Conservation (phyloP, 2,113 vertebrate species). For the Nyctibius bracteatus region DNA sequence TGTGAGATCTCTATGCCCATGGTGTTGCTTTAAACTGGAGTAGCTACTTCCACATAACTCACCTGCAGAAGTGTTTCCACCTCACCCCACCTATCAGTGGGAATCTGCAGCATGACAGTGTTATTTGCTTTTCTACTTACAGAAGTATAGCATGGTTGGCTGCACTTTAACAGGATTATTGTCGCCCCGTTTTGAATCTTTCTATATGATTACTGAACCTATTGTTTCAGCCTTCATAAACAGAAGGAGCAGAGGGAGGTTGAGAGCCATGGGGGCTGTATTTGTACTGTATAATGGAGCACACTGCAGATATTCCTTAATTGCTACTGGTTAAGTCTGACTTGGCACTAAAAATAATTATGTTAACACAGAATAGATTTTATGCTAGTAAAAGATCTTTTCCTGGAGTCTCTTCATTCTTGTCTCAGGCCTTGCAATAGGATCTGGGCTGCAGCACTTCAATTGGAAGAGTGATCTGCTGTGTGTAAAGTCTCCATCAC, state of each 20-base stretch:
- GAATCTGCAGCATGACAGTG: neutral
- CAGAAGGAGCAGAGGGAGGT: neutral
- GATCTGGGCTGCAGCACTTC: neutral
- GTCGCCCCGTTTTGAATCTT: neutral
- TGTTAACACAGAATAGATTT: neutral
- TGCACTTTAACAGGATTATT: neutral
- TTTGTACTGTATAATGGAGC: neutral
- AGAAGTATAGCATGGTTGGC: neutral
- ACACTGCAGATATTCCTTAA: neutral
- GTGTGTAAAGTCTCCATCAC: neutral
- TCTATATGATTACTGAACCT: fast-evolving
- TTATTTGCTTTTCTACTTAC: neutral
- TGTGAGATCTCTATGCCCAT: neutral
- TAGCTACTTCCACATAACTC: neutral
- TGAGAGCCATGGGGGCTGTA: neutral
- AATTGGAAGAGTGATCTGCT: neutral
- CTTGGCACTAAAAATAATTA: neutral
- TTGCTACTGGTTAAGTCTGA: neutral
- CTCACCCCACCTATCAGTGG: neutral
- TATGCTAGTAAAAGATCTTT: neutral
- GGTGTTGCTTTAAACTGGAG: neutral
- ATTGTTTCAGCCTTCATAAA: neutral
- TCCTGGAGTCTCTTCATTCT: neutral
- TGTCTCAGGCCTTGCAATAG: neutral
- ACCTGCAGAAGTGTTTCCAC: neutral